These are phyloP conservation scores for Diachasmimorpha longicaudata DNA, from an alignment of 1,140 invertebrate genomes.

Conservation along the genomic window DNA sequence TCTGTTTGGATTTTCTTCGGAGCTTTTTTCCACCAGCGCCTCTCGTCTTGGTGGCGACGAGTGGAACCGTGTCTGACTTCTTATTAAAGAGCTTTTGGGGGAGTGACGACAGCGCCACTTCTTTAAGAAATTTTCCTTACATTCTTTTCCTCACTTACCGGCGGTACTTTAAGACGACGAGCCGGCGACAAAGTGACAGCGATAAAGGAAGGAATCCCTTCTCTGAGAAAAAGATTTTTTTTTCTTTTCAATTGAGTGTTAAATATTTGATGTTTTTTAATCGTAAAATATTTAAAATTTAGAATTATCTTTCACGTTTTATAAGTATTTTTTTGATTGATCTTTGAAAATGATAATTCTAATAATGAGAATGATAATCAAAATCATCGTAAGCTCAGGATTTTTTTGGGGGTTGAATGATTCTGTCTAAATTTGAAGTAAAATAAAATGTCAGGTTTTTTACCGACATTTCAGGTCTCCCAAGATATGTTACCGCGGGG, in stretches of 20 bases:
- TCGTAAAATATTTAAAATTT: no score
- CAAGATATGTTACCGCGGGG: constrained; percentile 56
- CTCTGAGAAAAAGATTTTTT: not conserved
- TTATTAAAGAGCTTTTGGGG: constrained; percentile 41
- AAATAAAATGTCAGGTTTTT: constrained; percentile 32
- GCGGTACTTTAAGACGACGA: not conserved
- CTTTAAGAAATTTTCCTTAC: constrained; percentile 52
- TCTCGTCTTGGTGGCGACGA: constrained; percentile 39
- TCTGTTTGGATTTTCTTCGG: not conserved
- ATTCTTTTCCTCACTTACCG: constrained; percentile 51
- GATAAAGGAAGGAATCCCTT: not conserved
- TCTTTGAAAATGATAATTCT: no score
- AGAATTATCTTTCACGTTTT: no score
- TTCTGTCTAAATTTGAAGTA: not conserved
- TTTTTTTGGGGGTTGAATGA: not conserved
- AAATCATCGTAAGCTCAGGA: no score
- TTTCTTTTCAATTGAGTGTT: not conserved
- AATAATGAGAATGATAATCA: no score
- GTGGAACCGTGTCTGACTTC: constrained; percentile 41
- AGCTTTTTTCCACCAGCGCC: constrained; percentile 38
- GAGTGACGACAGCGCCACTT: constrained; percentile 48
- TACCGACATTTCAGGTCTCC: constrained; percentile 52
- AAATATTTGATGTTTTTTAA: not conserved
- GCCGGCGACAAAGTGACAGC: not conserved
- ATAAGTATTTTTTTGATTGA: no score